These are phyloP conservation scores for Drosophila ohnishii DNA, from an alignment of 1,140 invertebrate genomes.

Conservation along the genomic window DNA sequence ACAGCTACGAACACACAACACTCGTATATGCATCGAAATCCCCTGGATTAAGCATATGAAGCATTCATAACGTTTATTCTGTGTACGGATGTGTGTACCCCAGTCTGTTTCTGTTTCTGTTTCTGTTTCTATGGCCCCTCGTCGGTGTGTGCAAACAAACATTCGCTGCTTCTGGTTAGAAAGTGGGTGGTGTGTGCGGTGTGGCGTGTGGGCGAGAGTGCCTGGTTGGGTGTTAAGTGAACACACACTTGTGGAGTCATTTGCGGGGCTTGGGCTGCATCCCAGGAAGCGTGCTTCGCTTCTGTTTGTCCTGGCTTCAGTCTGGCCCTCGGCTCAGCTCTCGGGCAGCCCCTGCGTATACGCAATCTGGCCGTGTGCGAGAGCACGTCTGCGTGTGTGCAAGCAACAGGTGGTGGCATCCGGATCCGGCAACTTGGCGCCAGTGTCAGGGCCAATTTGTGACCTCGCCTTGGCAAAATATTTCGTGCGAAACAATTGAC, in stretches of 20 bases:
- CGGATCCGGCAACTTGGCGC: conserved; percentile 6
- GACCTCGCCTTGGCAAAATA: conserved; percentile 19
- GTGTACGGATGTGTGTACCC: conserved; percentile 20
- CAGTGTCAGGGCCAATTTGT: conserved; percentile 50
- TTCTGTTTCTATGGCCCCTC: conserved; percentile 11
- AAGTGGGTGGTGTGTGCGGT: background rate
- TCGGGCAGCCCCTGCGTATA: conserved; percentile 62
- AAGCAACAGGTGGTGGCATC: conserved; percentile 53
- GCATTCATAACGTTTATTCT: conserved; percentile 82
- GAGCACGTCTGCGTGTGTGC: background rate
- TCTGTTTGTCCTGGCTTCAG: conserved; percentile 42
- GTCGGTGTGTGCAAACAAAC: conserved; percentile 51
- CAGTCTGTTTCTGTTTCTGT: conserved; percentile 6
- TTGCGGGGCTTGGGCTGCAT: conserved; percentile 18
- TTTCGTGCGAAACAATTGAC: conserved; percentile 30
- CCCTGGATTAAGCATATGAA: conserved; percentile 81
- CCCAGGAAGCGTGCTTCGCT: conserved; percentile 36
- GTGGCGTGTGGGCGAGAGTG: background rate
- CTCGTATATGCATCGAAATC: conserved; percentile 79
- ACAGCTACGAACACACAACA: conserved; percentile 18
- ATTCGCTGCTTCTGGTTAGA: conserved; percentile 42
- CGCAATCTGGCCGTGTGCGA: conserved; percentile 27
- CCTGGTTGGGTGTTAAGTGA: conserved; percentile 34
- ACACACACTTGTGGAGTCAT: conserved; percentile 68
- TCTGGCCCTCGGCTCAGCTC: conserved; percentile 23